Base-by-base conservation (phyloP, 2,888 invertebrate genomes). In the Dryobotodes eremita region DNA sequence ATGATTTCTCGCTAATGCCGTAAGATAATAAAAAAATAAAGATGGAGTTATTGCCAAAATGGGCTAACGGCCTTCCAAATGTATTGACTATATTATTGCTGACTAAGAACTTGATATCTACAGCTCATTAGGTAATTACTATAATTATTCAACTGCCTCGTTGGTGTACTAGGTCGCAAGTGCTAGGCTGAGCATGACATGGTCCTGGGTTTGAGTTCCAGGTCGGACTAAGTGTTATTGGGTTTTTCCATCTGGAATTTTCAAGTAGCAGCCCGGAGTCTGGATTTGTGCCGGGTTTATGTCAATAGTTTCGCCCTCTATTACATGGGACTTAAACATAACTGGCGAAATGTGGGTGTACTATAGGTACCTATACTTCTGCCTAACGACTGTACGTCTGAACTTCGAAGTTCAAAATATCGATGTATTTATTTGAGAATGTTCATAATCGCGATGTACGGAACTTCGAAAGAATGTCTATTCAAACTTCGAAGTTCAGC, bases 21-120 rank as follows among this genome's bases (percentile, higher is more conserved):
- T 66, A 77, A 82, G 70, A 53, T 26, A 31, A 36, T 59, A 59
- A 70, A 72, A 72, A 65, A 53, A 15, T 26, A n/a, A 42, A 57
- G 23, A 15, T n/a, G 31, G 2, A 17, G 23, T 8, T 75, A 53
- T n/a, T 20, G 15, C n/a, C 3, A 55, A 55, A 61, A 46, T 68
- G 13, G 23, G n/a, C 6, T 23, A 55, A 10, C 6, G 17, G 20
- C 20, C 20, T 20, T n/a, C 10, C n/a, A 46, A 31, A 42, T 46
- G 8, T 46, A 13, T 2, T 46, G 11, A 42, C 59, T 26, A 15
- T 42, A 57, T 42, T 57, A 20, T 8, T 46, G 11, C 11, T 20
- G n/a, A 36, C 36, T 50, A 31, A 31, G 11, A 42, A 26, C 8
- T 31, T 68, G n/a, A 46, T 17, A 8, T 23, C 23, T 31, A 50